phyloP scores from a whole-genome alignment of 2,113 vertebrate genomes.

The Colius striatus region DNA sequence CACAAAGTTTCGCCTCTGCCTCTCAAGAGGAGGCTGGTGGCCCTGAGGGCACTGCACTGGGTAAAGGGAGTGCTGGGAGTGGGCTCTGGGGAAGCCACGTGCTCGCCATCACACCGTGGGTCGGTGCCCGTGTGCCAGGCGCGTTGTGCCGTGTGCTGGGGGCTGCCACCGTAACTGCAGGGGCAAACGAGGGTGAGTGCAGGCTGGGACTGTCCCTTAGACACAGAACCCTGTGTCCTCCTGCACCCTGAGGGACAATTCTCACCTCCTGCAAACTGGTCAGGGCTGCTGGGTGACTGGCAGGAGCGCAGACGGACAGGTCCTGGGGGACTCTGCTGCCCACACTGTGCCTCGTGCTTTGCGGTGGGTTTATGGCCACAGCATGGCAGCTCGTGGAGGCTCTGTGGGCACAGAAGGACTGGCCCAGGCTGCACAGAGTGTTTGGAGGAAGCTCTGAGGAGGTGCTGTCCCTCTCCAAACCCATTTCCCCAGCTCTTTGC shows the following conservation, averaged over 20 bases:
- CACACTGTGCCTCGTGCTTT: not conserved
- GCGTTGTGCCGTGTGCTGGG: fast-evolving
- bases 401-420: fast-evolving
- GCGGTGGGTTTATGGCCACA: fast-evolving
- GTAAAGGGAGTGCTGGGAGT: not conserved
- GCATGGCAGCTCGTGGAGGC: fast-evolving
- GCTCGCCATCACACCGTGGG: not conserved
- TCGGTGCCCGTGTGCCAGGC: fast-evolving
- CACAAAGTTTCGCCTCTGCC: not conserved
- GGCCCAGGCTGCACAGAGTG: fast-evolving
- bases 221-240: too few relatives aligned
- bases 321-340: not conserved
- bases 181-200: fast-evolving
- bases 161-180: fast-evolving
- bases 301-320: not conserved
- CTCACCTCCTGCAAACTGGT: not conserved
- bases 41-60: fast-evolving
- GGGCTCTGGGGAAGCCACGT: not conserved
- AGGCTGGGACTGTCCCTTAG: not conserved
- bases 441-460: not conserved
- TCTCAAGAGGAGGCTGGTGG: not conserved
- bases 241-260: fast-evolving
- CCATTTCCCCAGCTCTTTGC: not conserved
- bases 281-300: fast-evolving
- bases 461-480: not conserved